Evolutionary conservation across 2,797 vertebrate genomes (phyloP), one percentile per base, ranked within the genome.

Genomic region (Phrynocephalus forsythii): DNA sequence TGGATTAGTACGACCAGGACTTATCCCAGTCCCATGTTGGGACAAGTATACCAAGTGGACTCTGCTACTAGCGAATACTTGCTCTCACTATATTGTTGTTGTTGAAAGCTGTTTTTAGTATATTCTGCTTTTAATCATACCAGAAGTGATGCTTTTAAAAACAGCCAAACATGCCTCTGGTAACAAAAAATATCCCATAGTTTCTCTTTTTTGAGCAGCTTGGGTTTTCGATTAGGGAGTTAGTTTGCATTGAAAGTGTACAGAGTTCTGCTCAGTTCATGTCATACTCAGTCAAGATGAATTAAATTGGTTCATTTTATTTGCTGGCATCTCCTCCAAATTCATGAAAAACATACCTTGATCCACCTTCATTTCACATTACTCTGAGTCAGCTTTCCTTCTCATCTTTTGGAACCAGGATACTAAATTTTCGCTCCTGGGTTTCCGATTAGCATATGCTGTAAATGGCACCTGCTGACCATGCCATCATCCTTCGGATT

Each of bases 381-480:
- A 79, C 71, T 92, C n/a, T 67, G 90, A 88, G 85, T 94, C 86
- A 94, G 86, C 87, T 94, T 94, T 91, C 87, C 6, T 90, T 93
- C 33, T 91, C 94, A 91, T 84, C 93, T 44, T 88, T 94, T 92
- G 91, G 92, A 92, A 88, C 81, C 88, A 86, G 87, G 77, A 92
- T 87, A 91, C 79, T 79, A 92, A 86, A 91, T 81, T 79, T 52
- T 50, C 88, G 92, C 92, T 92, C 92, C 94, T 94, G 95, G 63
- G 90, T 90, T 87, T 92, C 91, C 88, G 90, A 91, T 92, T 86
- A 89, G 69, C 89, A 92, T 90, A 94, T 94, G 86, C 92, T 90
- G 93, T 75, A 87, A 94, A 90, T 93, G 90, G 87, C 93, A 94
- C 92, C 91, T 95, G 93, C 91, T 95, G 84, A 33, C 48, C 87